Evolutionary conservation across 1,140 invertebrate species (phyloP).

Genomic region (Ruditapes philippinarum): DNA sequence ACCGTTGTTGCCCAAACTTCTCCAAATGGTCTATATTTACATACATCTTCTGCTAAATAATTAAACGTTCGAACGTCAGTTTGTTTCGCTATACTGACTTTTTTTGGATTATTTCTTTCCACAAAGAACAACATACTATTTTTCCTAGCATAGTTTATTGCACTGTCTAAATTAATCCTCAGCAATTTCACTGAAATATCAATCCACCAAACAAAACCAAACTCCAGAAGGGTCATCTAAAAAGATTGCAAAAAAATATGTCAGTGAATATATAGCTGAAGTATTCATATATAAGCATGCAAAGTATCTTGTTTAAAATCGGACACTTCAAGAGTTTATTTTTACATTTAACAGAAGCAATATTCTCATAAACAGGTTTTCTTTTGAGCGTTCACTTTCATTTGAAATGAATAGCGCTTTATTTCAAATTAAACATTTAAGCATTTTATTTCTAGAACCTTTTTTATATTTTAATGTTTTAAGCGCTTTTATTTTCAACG

Average conservation of each 20-base stretch:
- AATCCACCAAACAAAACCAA: slow-evolving; percentile 55
- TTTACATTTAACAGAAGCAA: no score
- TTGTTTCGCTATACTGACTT: neutral
- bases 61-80: slow-evolving; percentile 25
- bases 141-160: neutral
- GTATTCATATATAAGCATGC: neutral
- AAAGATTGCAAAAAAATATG: no score
- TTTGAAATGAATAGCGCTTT: no score
- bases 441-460: no score
- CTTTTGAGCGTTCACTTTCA: no score
- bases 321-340: no score
- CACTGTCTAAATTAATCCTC: neutral
- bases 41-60: slow-evolving; percentile 28
- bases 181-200: slow-evolving; percentile 20
- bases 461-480: no score
- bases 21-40: slow-evolving; percentile 29
- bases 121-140: slow-evolving; percentile 12
- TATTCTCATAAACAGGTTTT: no score
- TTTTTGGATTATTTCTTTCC: neutral
- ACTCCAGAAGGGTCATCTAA: slow-evolving; percentile 48
- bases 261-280: neutral
- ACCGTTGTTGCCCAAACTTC: slow-evolving; percentile 24
- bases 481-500: no score
- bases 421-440: no score
- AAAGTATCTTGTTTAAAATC: no score